phyloP scores from a whole-genome alignment of 2,888 invertebrate species.

The Syritta pipiens region DNA sequence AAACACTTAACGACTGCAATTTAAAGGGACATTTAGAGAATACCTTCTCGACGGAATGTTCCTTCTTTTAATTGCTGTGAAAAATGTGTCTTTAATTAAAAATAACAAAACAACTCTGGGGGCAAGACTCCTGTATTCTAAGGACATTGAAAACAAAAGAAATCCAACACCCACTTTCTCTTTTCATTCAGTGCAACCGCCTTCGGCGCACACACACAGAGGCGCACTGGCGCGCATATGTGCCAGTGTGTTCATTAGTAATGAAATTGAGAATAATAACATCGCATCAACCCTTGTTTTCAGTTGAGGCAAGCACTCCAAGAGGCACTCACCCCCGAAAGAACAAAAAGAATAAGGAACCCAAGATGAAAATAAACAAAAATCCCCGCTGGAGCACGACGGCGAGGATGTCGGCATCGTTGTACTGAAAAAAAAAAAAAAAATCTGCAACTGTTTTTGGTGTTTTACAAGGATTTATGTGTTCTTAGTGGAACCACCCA shows the following conservation, averaged over 20 bases:
- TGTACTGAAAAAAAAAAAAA: constrained; percentile 18
- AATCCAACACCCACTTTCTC: neutral
- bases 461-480: constrained; percentile 46
- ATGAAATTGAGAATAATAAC: constrained; percentile 27
- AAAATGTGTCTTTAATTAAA: constrained; percentile 20
- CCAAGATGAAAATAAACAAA: constrained; percentile 7
- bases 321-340: neutral
- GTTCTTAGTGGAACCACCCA: constrained; percentile 23
- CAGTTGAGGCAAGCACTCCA: neutral
- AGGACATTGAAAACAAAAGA: no score
- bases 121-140: no score
- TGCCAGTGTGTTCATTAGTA: constrained; percentile 34
- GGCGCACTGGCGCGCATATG: neutral
- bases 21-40: constrained; percentile 6
- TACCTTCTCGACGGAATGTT: neutral
- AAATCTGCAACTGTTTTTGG: constrained; percentile 40
- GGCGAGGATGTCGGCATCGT: neutral
- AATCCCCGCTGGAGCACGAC: neutral
- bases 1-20: neutral
- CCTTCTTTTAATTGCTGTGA: constrained; percentile 2
- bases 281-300: constrained; percentile 20
- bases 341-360: constrained; percentile 4
- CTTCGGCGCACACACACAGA: neutral
- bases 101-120: neutral
- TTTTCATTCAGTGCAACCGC: neutral